Evolutionary conservation across 2,888 invertebrate species (phyloP).

Genomic region (Carabus problematicus): DNA sequence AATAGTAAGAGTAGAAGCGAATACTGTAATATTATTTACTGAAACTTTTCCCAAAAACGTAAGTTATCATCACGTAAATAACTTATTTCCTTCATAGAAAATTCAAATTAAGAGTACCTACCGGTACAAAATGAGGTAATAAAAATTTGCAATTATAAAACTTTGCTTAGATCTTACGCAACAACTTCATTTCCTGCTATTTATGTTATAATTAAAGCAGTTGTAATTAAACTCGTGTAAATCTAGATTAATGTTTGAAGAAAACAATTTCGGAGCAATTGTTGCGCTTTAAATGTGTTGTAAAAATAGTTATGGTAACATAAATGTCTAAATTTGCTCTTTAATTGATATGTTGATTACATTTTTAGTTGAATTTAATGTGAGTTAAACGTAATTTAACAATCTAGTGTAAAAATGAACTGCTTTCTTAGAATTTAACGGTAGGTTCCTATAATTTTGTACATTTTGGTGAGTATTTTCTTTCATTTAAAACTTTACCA

Average conservation of each 20-base stretch:
- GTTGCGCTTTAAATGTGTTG: too few relatives aligned
- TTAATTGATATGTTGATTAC: too few relatives aligned
- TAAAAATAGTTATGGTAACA: too few relatives aligned
- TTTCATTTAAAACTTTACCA: too few relatives aligned
- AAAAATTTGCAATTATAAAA: conserved; percentile 14
- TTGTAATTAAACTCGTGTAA: conserved; percentile 8
- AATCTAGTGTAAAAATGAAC: too few relatives aligned
- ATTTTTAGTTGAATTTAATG: too few relatives aligned
- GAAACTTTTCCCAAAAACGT: conserved; percentile 2
- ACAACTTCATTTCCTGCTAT: not conserved
- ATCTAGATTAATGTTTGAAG: not conserved
- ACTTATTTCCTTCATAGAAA: not conserved
- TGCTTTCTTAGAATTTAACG: too few relatives aligned
- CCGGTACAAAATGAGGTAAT: not conserved
- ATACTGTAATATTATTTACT: not conserved
- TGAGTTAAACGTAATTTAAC: too few relatives aligned
- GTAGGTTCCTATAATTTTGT: too few relatives aligned
- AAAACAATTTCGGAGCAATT: too few relatives aligned
- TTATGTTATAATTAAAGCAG: conserved; percentile 3
- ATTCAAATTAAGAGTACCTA: conserved; percentile 9
- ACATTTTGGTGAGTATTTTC: too few relatives aligned
- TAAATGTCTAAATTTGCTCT: too few relatives aligned
- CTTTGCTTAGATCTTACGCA: not conserved
- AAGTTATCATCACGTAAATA: not conserved
- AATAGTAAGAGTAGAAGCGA: not conserved